Evolutionary conservation across 2,888 invertebrate genomes (phyloP).

Genomic region (Acrobasis consociella): DNA sequence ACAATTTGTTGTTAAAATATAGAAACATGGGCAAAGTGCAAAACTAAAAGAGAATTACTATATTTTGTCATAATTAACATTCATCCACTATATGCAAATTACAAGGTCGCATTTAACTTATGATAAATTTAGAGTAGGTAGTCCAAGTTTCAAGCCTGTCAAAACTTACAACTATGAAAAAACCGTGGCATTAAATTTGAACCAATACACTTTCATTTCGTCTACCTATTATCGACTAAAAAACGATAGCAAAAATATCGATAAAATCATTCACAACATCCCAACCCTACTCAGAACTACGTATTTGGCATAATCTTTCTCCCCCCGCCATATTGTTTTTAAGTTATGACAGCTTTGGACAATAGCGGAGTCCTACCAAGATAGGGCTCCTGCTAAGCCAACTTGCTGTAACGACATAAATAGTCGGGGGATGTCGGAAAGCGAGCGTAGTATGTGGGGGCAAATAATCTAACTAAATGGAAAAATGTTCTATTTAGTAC

Average conservation of each 20-base stretch:
- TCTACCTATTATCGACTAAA: no score
- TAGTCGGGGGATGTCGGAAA: slow-evolving; percentile 5
- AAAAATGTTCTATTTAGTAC: slow-evolving; percentile 1
- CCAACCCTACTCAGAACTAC: slow-evolving; percentile 30
- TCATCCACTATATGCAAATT: no score
- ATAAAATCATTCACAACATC: slow-evolving; percentile 17
- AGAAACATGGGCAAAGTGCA: no score
- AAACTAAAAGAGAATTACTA: no score
- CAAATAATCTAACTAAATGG: background rate
- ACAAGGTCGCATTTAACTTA: no score
- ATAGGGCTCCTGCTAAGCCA: slow-evolving; percentile 33
- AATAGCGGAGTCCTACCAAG: slow-evolving; percentile 55
- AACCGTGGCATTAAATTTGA: no score
- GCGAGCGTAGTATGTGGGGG: background rate
- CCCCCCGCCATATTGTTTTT: slow-evolving; percentile 66
- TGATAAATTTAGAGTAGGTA: no score
- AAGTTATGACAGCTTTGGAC: slow-evolving; percentile 69
- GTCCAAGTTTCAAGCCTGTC: no score
- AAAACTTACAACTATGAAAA: no score
- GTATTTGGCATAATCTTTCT: slow-evolving; percentile 47
- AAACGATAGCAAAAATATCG: slow-evolving; percentile 3
- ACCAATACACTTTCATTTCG: no score
- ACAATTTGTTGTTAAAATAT: no score
- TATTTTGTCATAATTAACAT: no score
- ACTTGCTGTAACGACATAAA: slow-evolving; percentile 2